Evolutionary conservation across 1,140 invertebrate genomes (phyloP), one percentile per base, ranked within the genome.

Genomic region (Papilio glaucus): DNA sequence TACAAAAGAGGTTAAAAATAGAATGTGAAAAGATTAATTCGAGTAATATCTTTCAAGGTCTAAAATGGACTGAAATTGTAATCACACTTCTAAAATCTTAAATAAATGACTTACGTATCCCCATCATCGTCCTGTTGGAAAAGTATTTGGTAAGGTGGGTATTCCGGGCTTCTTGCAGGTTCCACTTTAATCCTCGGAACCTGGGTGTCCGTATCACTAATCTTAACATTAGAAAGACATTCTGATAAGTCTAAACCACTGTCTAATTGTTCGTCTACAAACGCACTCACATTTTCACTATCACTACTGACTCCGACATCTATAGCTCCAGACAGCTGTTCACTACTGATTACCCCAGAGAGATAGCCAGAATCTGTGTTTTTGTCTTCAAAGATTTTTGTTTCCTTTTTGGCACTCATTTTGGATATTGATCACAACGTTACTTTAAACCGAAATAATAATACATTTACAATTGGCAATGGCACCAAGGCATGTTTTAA

Each of bases 111-210:
- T 95, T 94, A 96, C 95, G 96, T 96, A 82, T 96, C 96, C 33
- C 96, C 96, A 83, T 96, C 95, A 49, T 95, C 94, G 83, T 96
- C 95, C 71, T 95, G 95, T 62, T 94, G 85, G 81, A 95, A 96
- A 62, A 95, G 94, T 72, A 94, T 84, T 78, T 94, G 83, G 83
- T 95, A 93, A 13, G 80, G 78, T 71, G 85, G 81, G 67, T 77
- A 83, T 69, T 74, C 75, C 63, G 72, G 68, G 37, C 65, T 72
- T 33, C 71, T 73, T 7, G 75, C 71, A 21, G 69, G 53, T 26
- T 79, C 71, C 26, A 81, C 72, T 8, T 81, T 69, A 37, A 81
- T 79, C 37, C 77, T 26, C 26, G 80, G 79, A 61, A 71, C 60
- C 49, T 74, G 41, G 0, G 74, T 71, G 4, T 60, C 65, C 37